Conservation (phyloP, 2,888 invertebrate species). For the Callyntrura guangdongensis region DNA sequence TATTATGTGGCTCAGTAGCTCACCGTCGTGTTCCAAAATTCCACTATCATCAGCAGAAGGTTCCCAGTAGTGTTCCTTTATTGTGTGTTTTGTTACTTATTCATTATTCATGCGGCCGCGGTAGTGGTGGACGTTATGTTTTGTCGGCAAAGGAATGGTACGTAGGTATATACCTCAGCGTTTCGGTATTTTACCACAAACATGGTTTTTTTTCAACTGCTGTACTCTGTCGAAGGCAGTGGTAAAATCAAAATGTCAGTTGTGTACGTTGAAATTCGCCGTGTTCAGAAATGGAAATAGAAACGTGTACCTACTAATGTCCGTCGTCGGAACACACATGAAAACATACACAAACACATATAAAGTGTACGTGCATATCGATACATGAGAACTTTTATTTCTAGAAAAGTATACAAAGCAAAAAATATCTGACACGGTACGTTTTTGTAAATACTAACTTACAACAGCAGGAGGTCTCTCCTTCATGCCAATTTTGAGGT, state of each 20-base stretch:
- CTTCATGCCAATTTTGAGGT: slow-evolving; percentile 69
- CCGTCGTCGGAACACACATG: neutral
- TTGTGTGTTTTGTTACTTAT: slow-evolving; percentile 46
- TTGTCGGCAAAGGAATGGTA: neutral
- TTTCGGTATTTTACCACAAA: slow-evolving; percentile 23
- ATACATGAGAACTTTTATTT: neutral
- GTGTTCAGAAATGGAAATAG: slow-evolving; percentile 17
- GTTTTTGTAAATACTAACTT: neutral
- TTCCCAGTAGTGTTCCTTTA: slow-evolving; percentile 17
- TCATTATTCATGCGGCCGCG: slow-evolving; percentile 36
- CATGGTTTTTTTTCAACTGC: slow-evolving; percentile 25
- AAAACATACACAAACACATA: slow-evolving; percentile 7
- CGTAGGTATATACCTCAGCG: neutral
- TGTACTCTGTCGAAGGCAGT: neutral
- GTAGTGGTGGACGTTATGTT: slow-evolving; percentile 19
- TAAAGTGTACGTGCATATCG: neutral
- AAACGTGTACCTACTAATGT: neutral
- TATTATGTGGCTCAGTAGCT: slow-evolving; percentile 4
- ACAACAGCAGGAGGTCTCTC: slow-evolving; percentile 57
- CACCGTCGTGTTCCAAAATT: neutral
- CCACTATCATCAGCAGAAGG: slow-evolving; percentile 37
- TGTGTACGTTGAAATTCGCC: slow-evolving; percentile 24
- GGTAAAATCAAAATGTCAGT: neutral
- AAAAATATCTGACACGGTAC: slow-evolving; percentile 24
- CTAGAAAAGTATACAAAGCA: slow-evolving; percentile 12